Conservation (phyloP, 2,888 invertebrate genomes). For the Acanthosepion pharaonis region DNA sequence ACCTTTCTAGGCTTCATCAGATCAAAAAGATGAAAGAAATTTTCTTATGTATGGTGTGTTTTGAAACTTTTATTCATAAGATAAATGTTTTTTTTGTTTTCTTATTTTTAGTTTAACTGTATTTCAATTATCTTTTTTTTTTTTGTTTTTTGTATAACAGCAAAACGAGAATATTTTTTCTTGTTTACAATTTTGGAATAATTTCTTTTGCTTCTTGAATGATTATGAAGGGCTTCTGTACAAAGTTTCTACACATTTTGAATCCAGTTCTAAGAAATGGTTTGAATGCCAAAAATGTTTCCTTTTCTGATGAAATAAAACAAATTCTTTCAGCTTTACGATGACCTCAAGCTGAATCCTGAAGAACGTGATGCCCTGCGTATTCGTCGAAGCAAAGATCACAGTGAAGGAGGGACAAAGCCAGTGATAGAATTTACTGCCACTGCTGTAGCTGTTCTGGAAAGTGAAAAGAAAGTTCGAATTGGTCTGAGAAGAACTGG, state of each 20-base stretch:
- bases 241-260: neutral
- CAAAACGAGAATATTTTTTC: no score
- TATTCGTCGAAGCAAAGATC: constrained; percentile 59
- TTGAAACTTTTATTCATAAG: no score
- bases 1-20: no score
- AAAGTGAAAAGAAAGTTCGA: constrained; percentile 75
- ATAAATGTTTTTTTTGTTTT: no score
- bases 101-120: no score
- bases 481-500: constrained; percentile 77
- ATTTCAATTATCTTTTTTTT: no score
- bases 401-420: constrained; percentile 73
- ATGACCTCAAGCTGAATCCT: constrained; percentile 60
- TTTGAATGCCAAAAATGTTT: neutral
- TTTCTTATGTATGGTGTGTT: no score
- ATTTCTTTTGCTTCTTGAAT: neutral
- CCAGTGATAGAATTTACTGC: constrained; percentile 78
- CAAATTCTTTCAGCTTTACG: constrained; percentile 60
- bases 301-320: neutral
- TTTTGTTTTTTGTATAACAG: no score
- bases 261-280: neutral
- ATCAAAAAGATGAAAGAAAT: no score
- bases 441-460: constrained; percentile 77
- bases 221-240: neutral
- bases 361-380: constrained; percentile 55
- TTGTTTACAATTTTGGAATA: no score